Evolutionary conservation across 2,113 vertebrate genomes (phyloP), one percentile per base, ranked within the genome.

Genomic region (Calidris pygmaea): DNA sequence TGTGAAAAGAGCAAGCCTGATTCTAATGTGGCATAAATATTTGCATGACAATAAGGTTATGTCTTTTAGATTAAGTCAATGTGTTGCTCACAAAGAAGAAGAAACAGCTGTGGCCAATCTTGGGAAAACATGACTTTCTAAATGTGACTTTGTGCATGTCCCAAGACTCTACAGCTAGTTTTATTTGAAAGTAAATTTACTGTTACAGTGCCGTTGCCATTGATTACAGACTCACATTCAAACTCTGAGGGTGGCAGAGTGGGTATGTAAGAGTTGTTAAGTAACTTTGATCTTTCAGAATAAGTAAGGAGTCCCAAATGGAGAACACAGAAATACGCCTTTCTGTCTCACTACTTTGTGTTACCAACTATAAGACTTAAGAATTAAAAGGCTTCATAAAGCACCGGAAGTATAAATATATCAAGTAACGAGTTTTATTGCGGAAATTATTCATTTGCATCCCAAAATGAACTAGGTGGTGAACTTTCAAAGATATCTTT

Each of bases 31-130:
- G 81, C 74, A 92, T 73, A 95, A 93, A 93, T 91, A 97, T 96
- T 93, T 96, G 91, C 91, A 95, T 95, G 74, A 96, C 68, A 95
- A 94, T 95, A 92, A 94, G 53, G 55, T 63, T 89, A 83, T 87
- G 23, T 95, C 70, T 87, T 89, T 95, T 85, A 95, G 94, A 79
- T 67, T 34, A 95, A 95, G 84, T 47, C 84, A 89, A 48, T 70
- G 50, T 76, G 47, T 77, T 87, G 41, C 32, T 89, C 66, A 78
- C 26, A 87, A 87, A 82, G 78, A 81, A 71, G 77, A 80, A 73
- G 76, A 79, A 89, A 87, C 20, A 91, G 67, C 85, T 87, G 82
- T 68, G 85, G 55, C 68, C 56, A 60, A 39, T 52, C 72, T 72
- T 87, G 87, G 55, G 75, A 72, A 81, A 88, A 84, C 0, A 19